Evolutionary conservation across 2,888 invertebrate species (phyloP).

Genomic region (Drepana falcataria): DNA sequence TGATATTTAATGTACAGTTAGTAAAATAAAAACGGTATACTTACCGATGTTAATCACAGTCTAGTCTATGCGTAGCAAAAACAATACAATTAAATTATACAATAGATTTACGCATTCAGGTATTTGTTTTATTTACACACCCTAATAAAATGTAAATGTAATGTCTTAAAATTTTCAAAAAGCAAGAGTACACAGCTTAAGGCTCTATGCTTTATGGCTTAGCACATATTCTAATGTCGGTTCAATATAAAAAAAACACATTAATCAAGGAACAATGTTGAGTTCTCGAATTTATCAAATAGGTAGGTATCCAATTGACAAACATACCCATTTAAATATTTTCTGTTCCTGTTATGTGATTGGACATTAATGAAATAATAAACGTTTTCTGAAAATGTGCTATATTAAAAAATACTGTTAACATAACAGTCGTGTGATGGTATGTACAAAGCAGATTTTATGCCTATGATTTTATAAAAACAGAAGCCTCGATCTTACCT

Average conservation of each 20-base stretch:
- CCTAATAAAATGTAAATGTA: no score
- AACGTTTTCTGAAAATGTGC: conserved; percentile 29
- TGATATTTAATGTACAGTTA: conserved; percentile 5
- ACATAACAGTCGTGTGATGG: conserved; percentile 19
- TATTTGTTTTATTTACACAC: no score
- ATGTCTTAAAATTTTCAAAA: no score
- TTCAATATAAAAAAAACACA: no score
- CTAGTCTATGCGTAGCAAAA: conserved; percentile 10
- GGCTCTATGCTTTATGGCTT: no score
- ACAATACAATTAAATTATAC: no score
- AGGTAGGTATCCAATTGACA: not conserved
- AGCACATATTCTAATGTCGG: no score
- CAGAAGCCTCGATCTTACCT: conserved; percentile 64
- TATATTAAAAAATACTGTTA: conserved; percentile 24
- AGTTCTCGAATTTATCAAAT: no score
- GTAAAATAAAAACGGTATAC: conserved; percentile 11
- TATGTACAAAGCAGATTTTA: conserved; percentile 21
- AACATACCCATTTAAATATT: conserved; percentile 4
- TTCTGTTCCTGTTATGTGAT: not conserved
- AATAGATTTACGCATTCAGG: no score
- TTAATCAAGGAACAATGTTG: no score
- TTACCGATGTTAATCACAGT: conserved; percentile 23
- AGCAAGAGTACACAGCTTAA: no score
- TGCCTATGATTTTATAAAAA: conserved; percentile 29
- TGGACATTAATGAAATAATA: conserved; percentile 33